Evolutionary conservation across 2,888 invertebrate species (phyloP).

Genomic region (Tethea ocularis): DNA sequence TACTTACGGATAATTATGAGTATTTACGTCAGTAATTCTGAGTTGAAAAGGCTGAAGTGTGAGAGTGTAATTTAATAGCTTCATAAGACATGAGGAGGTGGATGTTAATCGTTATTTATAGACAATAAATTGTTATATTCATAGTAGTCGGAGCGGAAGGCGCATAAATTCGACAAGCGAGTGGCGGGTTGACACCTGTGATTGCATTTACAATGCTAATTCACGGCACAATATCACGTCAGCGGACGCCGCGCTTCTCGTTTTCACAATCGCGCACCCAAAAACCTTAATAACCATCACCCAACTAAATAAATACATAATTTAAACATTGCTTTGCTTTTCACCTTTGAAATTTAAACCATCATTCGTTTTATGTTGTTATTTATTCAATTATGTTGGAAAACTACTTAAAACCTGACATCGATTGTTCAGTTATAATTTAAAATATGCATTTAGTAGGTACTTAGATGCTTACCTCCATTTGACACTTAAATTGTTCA

Average conservation of each 20-base stretch:
- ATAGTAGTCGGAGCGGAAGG: slow-evolving; percentile 72
- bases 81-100: slow-evolving; percentile 59
- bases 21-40: slow-evolving; percentile 23
- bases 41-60: slow-evolving; percentile 38
- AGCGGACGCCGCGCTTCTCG: slow-evolving; percentile 52
- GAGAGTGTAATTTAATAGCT: slow-evolving; percentile 56
- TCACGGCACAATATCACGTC: slow-evolving; percentile 74
- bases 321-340: not conserved
- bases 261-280: slow-evolving; percentile 42
- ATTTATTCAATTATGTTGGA: not conserved
- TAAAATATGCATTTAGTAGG: not conserved
- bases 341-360: not conserved
- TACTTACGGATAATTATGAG: not conserved
- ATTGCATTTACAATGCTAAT: slow-evolving; percentile 84
- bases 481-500: not conserved
- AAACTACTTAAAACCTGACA: not conserved
- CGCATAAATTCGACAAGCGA: slow-evolving; percentile 79
- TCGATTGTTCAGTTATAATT: not conserved
- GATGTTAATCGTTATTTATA: slow-evolving; percentile 73
- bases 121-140: slow-evolving; percentile 77
- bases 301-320: not conserved
- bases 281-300: not conserved
- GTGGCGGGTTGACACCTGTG: slow-evolving; percentile 80
- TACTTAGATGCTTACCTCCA: not conserved
- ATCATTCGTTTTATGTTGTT: not conserved